Conservation (phyloP, 2,113 vertebrate species). For the Ictalurus furcatus region DNA sequence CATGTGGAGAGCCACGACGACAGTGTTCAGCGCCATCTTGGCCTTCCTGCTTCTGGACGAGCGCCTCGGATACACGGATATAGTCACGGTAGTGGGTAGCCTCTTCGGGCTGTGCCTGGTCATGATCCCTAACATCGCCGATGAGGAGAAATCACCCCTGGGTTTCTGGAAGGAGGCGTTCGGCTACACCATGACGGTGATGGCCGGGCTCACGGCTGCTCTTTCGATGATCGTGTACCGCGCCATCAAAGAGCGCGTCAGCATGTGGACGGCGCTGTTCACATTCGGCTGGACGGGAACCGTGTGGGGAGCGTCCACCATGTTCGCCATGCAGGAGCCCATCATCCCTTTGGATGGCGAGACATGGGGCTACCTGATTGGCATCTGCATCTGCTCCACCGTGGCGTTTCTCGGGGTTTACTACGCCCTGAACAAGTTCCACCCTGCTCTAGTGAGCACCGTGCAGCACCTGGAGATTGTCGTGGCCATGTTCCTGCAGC, state of each 20-base stretch:
- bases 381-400: constrained; percentile 94
- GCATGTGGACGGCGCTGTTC: constrained; percentile 98
- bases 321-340: constrained; percentile 97
- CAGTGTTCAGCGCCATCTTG: constrained; percentile 91
- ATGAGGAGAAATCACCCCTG: constrained; percentile 86
- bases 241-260: constrained; percentile 92
- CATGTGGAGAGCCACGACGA: constrained; percentile 97
- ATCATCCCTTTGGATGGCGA: constrained; percentile 92
- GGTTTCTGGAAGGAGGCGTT: constrained; percentile 97
- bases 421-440: constrained; percentile 93
- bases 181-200: constrained; percentile 95
- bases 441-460: constrained; percentile 95
- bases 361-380: constrained; percentile 94
- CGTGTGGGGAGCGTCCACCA: constrained; percentile 92
- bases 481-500: constrained; percentile 92
- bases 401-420: constrained; percentile 96
- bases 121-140: constrained; percentile 92
- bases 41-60: constrained; percentile 95
- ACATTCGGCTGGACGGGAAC: constrained; percentile 98
- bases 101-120: constrained; percentile 92
- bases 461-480: constrained; percentile 97
- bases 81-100: constrained; percentile 86
- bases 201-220: constrained; percentile 93
- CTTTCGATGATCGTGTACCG: constrained; percentile 98
- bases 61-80: constrained; percentile 84